Evolutionary conservation across 2,113 vertebrate genomes (phyloP), one percentile per base, ranked within the genome.

Genomic region (Phalacrocorax brasilianus): DNA sequence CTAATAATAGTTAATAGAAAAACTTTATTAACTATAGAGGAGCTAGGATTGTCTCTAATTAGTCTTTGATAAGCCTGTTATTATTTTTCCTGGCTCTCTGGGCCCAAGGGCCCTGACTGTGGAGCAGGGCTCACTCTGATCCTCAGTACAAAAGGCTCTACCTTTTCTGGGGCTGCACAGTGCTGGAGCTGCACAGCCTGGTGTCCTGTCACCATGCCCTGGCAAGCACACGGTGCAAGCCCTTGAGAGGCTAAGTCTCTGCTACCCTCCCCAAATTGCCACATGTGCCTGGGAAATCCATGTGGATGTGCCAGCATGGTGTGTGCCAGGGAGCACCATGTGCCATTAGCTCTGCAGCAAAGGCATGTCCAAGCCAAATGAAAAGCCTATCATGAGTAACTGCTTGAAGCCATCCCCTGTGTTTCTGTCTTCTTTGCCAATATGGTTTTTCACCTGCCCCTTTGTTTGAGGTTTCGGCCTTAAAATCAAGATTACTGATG

Each of bases 281-380:
- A 1, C 28, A 0, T 0, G 17, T 73, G 47, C 44, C 73, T 13
- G 33, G 78, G 47, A 40, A 13, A 44, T n/a, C n/a, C 66, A 66
- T 27, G 8, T 2, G 8, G 71, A 19, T 9, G 11, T 11, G 42
- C 50, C 6, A 8, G 44, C 42, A n/a, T 2, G 11, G 44, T 17
- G 27, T 12, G 4, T 38, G 33, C 28, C 1, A 1, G 50, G n/a
- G 49, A 83, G 80, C 65, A 15, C 24, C 0, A 0, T 0, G 24
- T 35, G 49, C 68, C 14, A 0, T 28, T 9, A 44, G 19, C 67
- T 40, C 45, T 4, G 26, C 56, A 7, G 47, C 3, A 3, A 28
- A 27, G 58, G 21, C 7, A 15, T 6, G 2, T 24, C 52, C 27
- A 5, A 24, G 40, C 44, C 5, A 3, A n/a, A 11, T n/a, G 22